Evolutionary conservation across 1,140 invertebrate species (phyloP), one percentile per base, ranked within the genome.

Genomic region (Hirudo medicinalis): DNA sequence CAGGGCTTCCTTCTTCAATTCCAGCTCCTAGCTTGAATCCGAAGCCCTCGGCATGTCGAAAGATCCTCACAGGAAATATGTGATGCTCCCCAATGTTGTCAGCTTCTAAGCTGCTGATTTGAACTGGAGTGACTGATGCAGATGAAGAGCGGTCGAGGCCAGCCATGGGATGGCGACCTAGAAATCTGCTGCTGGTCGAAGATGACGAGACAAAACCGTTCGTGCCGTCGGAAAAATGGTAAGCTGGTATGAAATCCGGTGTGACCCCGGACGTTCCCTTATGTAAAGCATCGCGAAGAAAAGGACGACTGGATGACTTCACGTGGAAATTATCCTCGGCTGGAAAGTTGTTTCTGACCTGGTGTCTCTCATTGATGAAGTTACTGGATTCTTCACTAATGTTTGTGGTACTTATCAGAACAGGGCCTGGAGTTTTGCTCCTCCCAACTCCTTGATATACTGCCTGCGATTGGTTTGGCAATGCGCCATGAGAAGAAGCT

Each of bases 11-110:
- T 84, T 97, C 94, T 83, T 98, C 95, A 0, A 92, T 94, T 49
- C 95, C 95, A n/a, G 95, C 95, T 43, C 97, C 91, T 79, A 98
- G 95, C 75, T 94, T 86, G 84, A 99, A 98, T 11, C 96, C 96
- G 84, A 98, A 96, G 20, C 92, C 92, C 78, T 86, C 87, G 69
- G 93, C 89, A 78, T 91, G 89, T 68, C 90, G 85, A 54, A 88
- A 86, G 15, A 95, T 80, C n/a, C 88, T 89, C 0, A 94, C 89
- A 67, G 88, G 86, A 72, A 68, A n/a, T n/a, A 36, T 25, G 25
- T 22, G 40, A 36, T 68, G 29, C 29, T 68, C 29, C 22, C 67
- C 81, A 3, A 36, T 67, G 49, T 22, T 20, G 53, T 19, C 22
- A 25, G 70, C 19, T 32, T 55, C 17, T 5, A 17, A 49, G 13